Percentiles rank a stretch among this genome's conserved stretches.
These are phyloP conservation scores for Theocolax elegans DNA, from an alignment of 1,140 invertebrate species.

Conservation along the genomic window DNA sequence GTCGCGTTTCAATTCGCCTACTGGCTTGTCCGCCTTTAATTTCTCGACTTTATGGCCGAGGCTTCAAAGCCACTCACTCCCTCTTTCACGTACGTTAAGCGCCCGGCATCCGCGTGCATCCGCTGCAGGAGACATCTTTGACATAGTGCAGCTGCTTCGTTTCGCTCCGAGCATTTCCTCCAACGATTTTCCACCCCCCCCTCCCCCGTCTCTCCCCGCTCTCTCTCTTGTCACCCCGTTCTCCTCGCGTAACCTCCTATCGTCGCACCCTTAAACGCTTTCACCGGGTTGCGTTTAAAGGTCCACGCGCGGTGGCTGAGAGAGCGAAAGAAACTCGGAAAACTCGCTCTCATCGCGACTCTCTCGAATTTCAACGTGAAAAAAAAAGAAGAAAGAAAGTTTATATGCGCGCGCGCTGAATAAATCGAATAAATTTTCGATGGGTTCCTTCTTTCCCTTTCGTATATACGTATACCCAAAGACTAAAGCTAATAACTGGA, in stretches of 20 bases:
- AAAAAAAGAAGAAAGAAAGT: too few relatives aligned
- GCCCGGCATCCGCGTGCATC: constrained; percentile 2
- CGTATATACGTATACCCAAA: too few relatives aligned
- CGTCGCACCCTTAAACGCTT: constrained; percentile 7
- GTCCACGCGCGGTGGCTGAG: neutral
- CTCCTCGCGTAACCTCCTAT: too few relatives aligned
- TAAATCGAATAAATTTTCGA: constrained; percentile 34
- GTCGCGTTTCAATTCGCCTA: neutral
- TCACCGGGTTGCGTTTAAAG: constrained; percentile 1
- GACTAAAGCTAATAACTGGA: constrained; percentile 14
- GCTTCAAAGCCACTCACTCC: constrained; percentile 7
- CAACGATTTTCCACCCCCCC: constrained; percentile 8
- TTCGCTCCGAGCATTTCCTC: constrained; percentile 11
- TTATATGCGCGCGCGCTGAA: constrained; percentile 30
- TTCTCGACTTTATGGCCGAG: constrained; percentile 18
- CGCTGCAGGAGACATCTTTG: constrained; percentile 27
- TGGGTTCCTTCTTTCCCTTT: neutral
- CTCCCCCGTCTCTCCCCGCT: constrained; percentile 8
- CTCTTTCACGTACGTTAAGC: constrained; percentile 8
- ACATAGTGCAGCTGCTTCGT: constrained; percentile 32
- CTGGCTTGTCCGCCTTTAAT: constrained; percentile 6
- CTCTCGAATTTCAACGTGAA: constrained; percentile 10
- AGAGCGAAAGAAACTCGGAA: too few relatives aligned
- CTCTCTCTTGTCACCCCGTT: too few relatives aligned
- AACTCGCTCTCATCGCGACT: constrained; percentile 3